These are phyloP conservation scores for Phalera bucephala DNA, from an alignment of 2,888 invertebrate genomes.

Conservation along the genomic window DNA sequence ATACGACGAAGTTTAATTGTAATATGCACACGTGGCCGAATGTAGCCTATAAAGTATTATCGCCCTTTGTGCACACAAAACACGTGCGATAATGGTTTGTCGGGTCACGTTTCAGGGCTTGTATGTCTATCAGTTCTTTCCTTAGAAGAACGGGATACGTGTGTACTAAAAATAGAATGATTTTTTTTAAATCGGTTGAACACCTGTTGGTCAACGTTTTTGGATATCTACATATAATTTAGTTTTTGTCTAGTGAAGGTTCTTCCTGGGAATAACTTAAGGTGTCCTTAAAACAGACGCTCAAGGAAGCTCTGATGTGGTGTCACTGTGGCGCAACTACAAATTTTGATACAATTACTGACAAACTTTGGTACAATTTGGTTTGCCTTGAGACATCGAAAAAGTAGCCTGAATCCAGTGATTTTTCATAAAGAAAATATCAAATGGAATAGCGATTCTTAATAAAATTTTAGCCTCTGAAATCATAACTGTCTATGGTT, in stretches of 20 bases:
- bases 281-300: too few species aligned
- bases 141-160: too few species aligned
- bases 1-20: background rate
- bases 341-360: too few species aligned
- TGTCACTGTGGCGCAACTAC: too few species aligned
- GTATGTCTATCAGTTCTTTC: slow-evolving; percentile 9
- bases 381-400: background rate
- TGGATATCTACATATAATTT: too few species aligned
- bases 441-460: background rate
- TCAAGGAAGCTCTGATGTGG: too few species aligned
- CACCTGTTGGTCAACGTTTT: too few species aligned
- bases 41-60: slow-evolving; percentile 7
- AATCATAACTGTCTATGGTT: background rate
- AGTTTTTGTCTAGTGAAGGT: too few species aligned
- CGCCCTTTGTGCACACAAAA: slow-evolving; percentile 5
- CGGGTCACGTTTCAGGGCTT: background rate
- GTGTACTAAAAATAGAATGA: too few species aligned
- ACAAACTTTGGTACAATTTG: background rate
- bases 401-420: background rate
- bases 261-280: too few species aligned
- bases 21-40: slow-evolving; percentile 15
- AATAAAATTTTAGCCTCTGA: background rate
- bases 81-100: slow-evolving; percentile 14
- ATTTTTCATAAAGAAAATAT: background rate
- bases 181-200: too few species aligned